Base-by-base conservation (phyloP, 2,113 vertebrate species). In the Mormyrus iriodes region DNA sequence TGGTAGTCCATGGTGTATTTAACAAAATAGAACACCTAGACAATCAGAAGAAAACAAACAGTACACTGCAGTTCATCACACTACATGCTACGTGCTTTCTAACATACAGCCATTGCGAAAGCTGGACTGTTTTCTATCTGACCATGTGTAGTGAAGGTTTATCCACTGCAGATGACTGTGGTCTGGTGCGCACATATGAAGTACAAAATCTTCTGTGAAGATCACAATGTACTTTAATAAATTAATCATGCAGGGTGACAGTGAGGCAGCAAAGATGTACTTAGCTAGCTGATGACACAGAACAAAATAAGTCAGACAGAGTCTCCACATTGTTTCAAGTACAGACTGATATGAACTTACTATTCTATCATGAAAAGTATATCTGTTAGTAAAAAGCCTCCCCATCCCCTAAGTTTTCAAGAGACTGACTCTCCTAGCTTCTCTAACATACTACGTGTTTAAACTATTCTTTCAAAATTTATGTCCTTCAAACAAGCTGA, bases 151-250 rank as follows among this genome's bases (percentile, higher is more conserved):
- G 19, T 76, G 27, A 76, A 76, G 31, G 69, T 39, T 76, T 76
- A 39, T 42, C 73, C 17, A 4, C 39, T 76, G 35, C 15, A 15
- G 69, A 17, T 76, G 35, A 19, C 31, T 76, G 58, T 61, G 65
- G 27, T 69, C n/a, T 35, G 69, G 10, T 76, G 35, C 1, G 2
- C 4, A 39, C 65, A 76, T 35, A 79, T 39, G 13, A 73, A 31
- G 4, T 17, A 39, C 12, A 73, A 17, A 31, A 73, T 39, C 27
- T 73, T 73, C 27, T 73, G n/a, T 39, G 10, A 79, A 42, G 73
- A 79, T 79, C 73, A 79, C 35, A 79, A 79, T 79, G 73, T 79
- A 42, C 73, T 79, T 79, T 79, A 79, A 42, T 79, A 79, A 76
- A 79, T 79, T 42, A 31, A 79, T 79, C 73, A 79, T 79, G 35